Percentiles rank a stretch among this genome's conserved stretches.
Conservation (phyloP, 2,888 invertebrate genomes). For the Taphrorychus bicolor region DNA sequence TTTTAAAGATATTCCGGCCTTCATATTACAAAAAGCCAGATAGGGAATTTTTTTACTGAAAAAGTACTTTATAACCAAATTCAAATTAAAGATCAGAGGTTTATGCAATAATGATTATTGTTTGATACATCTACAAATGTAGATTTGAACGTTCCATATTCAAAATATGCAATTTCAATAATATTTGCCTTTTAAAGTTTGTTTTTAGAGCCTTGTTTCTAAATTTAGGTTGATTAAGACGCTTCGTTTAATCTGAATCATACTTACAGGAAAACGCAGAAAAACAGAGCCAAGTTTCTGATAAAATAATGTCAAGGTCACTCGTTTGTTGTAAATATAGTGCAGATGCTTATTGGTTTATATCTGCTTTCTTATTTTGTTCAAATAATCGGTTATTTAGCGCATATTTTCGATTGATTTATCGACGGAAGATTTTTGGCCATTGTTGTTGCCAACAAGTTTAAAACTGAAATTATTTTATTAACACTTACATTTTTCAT, state of each 20-base stretch:
- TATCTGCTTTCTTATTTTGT: not conserved
- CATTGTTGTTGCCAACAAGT: not conserved
- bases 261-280: not conserved
- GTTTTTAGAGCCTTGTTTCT: too few species aligned
- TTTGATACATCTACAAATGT: too few species aligned
- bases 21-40: too few species aligned
- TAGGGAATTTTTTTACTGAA: too few species aligned
- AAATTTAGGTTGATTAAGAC: not conserved
- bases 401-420: not conserved
- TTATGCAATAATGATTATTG: too few species aligned
- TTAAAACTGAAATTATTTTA: not conserved
- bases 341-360: not conserved
- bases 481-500: too few species aligned
- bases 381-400: not conserved
- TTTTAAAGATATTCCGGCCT: too few species aligned
- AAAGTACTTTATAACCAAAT: too few species aligned
- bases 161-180: too few species aligned
- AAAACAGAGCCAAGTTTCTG: conserved; percentile 6
- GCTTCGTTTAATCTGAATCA: not conserved
- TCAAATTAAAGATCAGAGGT: too few species aligned
- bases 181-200: not conserved
- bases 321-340: conserved; percentile 1
- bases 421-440: not conserved
- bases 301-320: conserved; percentile 10
- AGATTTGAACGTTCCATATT: too few species aligned